Evolutionary conservation across 2,888 invertebrate genomes (phyloP).

Genomic region (Psylliodes chrysocephalus): DNA sequence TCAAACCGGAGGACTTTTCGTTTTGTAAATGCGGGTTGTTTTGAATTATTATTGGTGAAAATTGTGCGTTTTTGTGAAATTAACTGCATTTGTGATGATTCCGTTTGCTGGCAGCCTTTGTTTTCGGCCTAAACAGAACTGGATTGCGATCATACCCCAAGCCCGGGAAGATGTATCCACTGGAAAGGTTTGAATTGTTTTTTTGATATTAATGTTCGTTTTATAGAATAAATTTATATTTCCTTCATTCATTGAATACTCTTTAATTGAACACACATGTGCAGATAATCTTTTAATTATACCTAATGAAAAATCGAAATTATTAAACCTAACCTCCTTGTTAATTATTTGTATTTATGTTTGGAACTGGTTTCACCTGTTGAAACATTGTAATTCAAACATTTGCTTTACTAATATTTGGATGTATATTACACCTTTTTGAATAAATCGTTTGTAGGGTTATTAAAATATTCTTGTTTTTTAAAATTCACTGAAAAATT

Average conservation of each 20-base stretch:
- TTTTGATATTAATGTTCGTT: not conserved
- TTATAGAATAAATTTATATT: too few relatives aligned
- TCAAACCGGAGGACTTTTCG: not conserved
- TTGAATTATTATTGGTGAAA: slow-evolving; percentile 1
- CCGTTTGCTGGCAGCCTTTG: slow-evolving; percentile 68
- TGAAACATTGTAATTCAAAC: slow-evolving; percentile 3
- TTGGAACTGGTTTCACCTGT: slow-evolving; percentile 16
- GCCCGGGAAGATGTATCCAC: slow-evolving; percentile 1
- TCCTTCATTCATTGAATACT: too few relatives aligned
- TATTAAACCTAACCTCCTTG: not conserved
- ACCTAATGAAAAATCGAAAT: too few relatives aligned
- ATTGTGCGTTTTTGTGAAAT: not conserved
- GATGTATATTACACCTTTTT: too few relatives aligned
- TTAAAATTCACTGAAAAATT: too few relatives aligned
- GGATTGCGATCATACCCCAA: slow-evolving; percentile 28
- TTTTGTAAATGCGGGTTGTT: not conserved
- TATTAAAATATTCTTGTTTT: too few relatives aligned
- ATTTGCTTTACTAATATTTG: slow-evolving; percentile 4
- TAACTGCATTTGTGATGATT: slow-evolving; percentile 42
- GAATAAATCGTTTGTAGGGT: too few relatives aligned
- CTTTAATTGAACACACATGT: too few relatives aligned
- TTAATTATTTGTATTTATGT: slow-evolving; percentile 1
- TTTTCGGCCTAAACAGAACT: slow-evolving; percentile 65
- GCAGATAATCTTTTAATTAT: too few relatives aligned
- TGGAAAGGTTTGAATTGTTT: slow-evolving; percentile 25